Conservation (phyloP, 2,888 invertebrate species). For the Mimumesa dahlbomi region DNA sequence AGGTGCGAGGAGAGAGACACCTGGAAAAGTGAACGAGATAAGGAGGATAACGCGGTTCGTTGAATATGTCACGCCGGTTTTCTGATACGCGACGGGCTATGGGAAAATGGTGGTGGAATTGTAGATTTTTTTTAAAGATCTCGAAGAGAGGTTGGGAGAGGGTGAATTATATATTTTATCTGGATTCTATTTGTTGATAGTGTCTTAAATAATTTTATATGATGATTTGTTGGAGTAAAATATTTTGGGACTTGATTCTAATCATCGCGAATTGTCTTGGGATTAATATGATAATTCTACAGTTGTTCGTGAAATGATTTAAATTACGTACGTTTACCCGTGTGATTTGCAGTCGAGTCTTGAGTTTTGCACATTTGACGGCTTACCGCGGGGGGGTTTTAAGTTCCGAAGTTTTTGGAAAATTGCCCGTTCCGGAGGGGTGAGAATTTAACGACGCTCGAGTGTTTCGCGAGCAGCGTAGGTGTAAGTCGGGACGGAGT, state of each 20-base stretch:
- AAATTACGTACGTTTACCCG: no score
- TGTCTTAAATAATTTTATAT: no score
- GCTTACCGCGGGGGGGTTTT: neutral
- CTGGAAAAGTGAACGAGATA: neutral
- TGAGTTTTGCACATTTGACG: no score
- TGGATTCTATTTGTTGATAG: no score
- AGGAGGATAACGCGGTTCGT: neutral
- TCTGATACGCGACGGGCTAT: neutral
- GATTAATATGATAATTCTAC: no score
- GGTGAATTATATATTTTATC: neutral
- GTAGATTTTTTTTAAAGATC: no score
- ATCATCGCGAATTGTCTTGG: no score
- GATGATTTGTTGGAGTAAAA: no score
- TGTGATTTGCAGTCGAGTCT: no score
- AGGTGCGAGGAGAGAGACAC: conserved; percentile 3
- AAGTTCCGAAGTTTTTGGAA: neutral
- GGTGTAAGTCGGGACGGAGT: conserved; percentile 45
- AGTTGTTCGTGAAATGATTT: no score
- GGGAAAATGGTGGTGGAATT: no score
- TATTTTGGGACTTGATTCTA: no score
- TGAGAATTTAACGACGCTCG: conserved; percentile 34
- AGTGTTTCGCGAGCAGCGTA: conserved; percentile 42
- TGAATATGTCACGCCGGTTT: neutral
- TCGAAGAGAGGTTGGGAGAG: neutral
- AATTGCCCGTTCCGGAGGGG: conserved; percentile 12